Percentiles rank a stretch among this genome's conserved stretches.
Conservation (phyloP, 2,888 invertebrate genomes). For the Thyatira batis region DNA sequence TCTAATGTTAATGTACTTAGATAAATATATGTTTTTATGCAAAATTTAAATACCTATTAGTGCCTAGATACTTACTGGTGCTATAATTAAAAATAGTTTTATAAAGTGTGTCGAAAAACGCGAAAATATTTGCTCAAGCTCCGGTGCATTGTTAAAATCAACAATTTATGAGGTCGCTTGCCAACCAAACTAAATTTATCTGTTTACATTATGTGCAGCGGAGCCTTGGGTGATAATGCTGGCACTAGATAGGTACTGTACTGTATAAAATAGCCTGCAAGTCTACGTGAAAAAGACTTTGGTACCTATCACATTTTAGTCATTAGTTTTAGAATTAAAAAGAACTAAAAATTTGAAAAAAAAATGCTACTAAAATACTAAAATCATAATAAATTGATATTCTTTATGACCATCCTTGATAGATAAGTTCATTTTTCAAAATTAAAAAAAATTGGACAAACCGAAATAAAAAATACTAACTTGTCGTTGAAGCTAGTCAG, state of each 20-base stretch:
- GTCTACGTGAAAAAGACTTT: too few relatives aligned
- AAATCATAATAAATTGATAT: not conserved
- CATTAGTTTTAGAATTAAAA: too few relatives aligned
- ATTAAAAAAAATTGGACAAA: too few relatives aligned
- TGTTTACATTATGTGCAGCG: constrained; percentile 21
- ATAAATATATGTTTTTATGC: too few relatives aligned
- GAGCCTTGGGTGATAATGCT: constrained; percentile 11
- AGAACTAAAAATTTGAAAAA: too few relatives aligned
- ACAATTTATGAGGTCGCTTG: constrained; percentile 39
- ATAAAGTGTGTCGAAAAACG: constrained; percentile 30
- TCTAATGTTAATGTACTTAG: too few relatives aligned
- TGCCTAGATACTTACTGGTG: not conserved
- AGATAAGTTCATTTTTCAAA: too few relatives aligned
- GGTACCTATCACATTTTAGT: too few relatives aligned
- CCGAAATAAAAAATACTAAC: too few relatives aligned
- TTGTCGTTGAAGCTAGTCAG: too few relatives aligned
- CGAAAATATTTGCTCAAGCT: constrained; percentile 31
- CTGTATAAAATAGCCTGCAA: too few relatives aligned
- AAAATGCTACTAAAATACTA: too few relatives aligned
- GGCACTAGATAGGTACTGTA: not conserved
- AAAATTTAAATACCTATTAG: not conserved
- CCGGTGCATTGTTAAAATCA: constrained; percentile 27
- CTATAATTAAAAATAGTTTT: constrained; percentile 10
- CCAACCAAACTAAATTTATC: constrained; percentile 29
- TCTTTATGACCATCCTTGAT: not conserved